These are phyloP conservation scores for Alca torda DNA, from an alignment of 2,797 vertebrate genomes.

Conservation along the genomic window DNA sequence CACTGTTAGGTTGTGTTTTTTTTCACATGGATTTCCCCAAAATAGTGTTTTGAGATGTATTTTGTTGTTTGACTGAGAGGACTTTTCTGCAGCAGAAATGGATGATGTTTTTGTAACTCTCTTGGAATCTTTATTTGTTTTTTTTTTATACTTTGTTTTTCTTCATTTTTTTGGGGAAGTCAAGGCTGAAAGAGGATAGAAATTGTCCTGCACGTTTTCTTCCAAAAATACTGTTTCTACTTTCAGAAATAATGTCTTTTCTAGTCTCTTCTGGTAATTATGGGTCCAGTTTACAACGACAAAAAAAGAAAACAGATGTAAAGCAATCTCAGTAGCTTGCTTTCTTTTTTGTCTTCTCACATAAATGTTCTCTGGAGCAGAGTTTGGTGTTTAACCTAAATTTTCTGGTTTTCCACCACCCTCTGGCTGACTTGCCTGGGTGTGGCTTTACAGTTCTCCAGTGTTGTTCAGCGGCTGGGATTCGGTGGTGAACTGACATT, in stretches of 20 bases:
- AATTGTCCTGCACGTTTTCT: conserved; percentile 6
- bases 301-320: neutral
- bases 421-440: conserved; percentile 2
- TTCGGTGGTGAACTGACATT: neutral
- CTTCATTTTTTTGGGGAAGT: neutral
- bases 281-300: neutral
- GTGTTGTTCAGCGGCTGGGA: neutral
- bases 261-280: conserved; percentile 22
- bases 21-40: neutral
- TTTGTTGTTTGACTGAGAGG: neutral
- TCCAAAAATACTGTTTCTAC: conserved; percentile 47
- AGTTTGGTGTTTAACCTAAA: neutral
- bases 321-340: neutral
- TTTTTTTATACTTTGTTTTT: conserved; percentile 31
- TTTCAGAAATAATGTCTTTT: neutral
- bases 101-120: conserved; percentile 18
- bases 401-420: conserved; percentile 13
- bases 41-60: neutral
- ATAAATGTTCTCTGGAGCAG: neutral
- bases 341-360: neutral
- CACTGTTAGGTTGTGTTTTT: neutral
- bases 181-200: neutral
- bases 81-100: conserved; percentile 7
- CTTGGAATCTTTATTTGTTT: neutral
- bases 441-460: neutral